Evolutionary conservation across 1,140 invertebrate species (phyloP).

Genomic region (Heliconius nattereri): DNA sequence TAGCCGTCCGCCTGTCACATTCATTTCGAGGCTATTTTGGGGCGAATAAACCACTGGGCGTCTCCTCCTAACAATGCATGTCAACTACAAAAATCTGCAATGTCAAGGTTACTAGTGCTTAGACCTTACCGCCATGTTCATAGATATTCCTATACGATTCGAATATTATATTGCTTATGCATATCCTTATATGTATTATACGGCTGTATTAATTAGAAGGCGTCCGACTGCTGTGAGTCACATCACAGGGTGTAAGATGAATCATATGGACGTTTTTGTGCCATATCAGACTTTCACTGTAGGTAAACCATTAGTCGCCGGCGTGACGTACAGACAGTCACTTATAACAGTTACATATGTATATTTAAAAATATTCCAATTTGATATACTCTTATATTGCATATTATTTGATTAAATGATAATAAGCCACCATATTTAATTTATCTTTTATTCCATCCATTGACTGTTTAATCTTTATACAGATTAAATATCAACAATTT

Average conservation of each 20-base stretch:
- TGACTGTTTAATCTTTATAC: background rate
- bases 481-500: slow-evolving; percentile 7
- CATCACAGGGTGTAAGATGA: slow-evolving; percentile 28
- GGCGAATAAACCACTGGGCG: slow-evolving; percentile 42
- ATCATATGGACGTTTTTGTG: slow-evolving; percentile 32
- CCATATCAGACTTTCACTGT: slow-evolving; percentile 36
- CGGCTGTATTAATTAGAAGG: slow-evolving; percentile 19
- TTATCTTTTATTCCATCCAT: background rate
- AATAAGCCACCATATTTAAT: slow-evolving; percentile 4
- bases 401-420: background rate
- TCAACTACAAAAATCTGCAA: slow-evolving; percentile 22
- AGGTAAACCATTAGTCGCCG: slow-evolving; percentile 35
- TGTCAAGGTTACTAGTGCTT: slow-evolving; percentile 42
- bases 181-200: slow-evolving; percentile 21
- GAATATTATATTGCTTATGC: slow-evolving; percentile 19
- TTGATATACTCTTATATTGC: slow-evolving; percentile 1
- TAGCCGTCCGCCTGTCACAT: slow-evolving; percentile 62
- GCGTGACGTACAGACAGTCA: slow-evolving; percentile 30
- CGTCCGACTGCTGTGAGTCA: slow-evolving; percentile 29
- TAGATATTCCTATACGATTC: slow-evolving; percentile 13
- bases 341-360: background rate
- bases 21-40: slow-evolving; percentile 67
- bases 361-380: slow-evolving; percentile 11
- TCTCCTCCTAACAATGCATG: slow-evolving; percentile 24
- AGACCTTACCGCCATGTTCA: slow-evolving; percentile 4